Evolutionary conservation across 2,113 vertebrate genomes (phyloP).

Genomic region (Platysteira castanea): DNA sequence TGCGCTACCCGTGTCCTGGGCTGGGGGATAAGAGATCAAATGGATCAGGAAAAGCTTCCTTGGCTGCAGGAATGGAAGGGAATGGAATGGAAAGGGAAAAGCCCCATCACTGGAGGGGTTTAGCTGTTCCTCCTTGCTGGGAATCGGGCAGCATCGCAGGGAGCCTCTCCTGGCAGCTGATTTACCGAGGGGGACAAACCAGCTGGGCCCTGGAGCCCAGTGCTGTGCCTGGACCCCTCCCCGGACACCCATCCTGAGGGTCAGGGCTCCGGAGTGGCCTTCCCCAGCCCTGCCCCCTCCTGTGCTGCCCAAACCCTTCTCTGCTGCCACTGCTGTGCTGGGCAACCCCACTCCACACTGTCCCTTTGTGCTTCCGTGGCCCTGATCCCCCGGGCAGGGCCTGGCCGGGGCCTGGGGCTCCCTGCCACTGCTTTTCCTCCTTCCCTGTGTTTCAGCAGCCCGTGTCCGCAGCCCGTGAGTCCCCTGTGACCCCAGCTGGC

Average conservation of each 20-base stretch:
- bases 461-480: neutral
- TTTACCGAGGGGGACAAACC: neutral
- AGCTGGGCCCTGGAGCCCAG: neutral
- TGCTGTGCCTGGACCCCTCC: neutral
- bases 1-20: accelerated
- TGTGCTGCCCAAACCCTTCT: neutral
- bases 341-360: accelerated
- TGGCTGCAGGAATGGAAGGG: neutral
- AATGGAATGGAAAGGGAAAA: neutral
- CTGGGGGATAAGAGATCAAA: neutral
- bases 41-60: neutral
- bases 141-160: neutral
- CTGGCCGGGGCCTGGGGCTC: neutral
- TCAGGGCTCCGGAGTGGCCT: accelerated
- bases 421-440: accelerated
- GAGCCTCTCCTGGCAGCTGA: neutral
- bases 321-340: neutral
- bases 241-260: neutral
- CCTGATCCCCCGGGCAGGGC: neutral
- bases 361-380: accelerated
- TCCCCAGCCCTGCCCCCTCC: neutral
- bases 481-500: neutral
- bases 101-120: neutral
- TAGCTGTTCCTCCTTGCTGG: neutral
- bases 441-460: accelerated